Evolutionary conservation across 2,888 invertebrate genomes (phyloP).

Genomic region (Drosophila flavopinicola): DNA sequence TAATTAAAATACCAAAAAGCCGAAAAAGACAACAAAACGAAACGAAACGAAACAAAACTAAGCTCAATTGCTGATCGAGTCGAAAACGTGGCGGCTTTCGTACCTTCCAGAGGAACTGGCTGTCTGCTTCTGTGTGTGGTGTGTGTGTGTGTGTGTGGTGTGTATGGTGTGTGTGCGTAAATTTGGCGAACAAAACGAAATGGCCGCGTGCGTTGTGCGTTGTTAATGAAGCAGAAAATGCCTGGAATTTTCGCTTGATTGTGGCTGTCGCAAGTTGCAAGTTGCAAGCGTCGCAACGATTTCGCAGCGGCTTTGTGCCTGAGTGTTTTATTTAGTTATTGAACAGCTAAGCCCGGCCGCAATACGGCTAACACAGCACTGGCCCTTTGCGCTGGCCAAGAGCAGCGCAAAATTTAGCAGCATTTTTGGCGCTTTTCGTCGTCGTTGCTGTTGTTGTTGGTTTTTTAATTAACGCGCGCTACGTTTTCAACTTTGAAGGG

Average conservation of each 20-base stretch:
- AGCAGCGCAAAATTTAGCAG: constrained; percentile 63
- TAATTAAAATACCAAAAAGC: constrained; percentile 74
- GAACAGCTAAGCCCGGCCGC: constrained; percentile 61
- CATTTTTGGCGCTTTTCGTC: constrained; percentile 76
- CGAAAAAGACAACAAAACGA: constrained; percentile 23
- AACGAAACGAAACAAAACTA: constrained; percentile 51
- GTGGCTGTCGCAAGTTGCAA: constrained; percentile 37
- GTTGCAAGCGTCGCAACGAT: no score
- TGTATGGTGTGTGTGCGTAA: constrained; percentile 26
- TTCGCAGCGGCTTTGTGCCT: constrained; percentile 8
- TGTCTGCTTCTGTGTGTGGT: background rate
- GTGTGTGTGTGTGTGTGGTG: constrained; percentile 1
- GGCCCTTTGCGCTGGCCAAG: constrained; percentile 20
- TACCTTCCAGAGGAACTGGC: constrained; percentile 22
- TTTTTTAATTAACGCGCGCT: constrained; percentile 77
- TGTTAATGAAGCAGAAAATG: constrained; percentile 79
- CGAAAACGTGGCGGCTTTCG: constrained; percentile 26
- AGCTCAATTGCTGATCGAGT: constrained; percentile 64
- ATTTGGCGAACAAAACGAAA: constrained; percentile 70
- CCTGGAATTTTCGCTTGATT: constrained; percentile 76
- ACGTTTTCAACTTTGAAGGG: constrained; percentile 71
- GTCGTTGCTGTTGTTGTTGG: constrained; percentile 49
- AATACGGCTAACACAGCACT: constrained; percentile 22
- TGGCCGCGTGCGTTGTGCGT: constrained; percentile 71
- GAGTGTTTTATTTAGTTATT: constrained; percentile 79